These are phyloP conservation scores for Anabas testudineus DNA, from an alignment of 2,797 vertebrate species.

Conservation along the genomic window DNA sequence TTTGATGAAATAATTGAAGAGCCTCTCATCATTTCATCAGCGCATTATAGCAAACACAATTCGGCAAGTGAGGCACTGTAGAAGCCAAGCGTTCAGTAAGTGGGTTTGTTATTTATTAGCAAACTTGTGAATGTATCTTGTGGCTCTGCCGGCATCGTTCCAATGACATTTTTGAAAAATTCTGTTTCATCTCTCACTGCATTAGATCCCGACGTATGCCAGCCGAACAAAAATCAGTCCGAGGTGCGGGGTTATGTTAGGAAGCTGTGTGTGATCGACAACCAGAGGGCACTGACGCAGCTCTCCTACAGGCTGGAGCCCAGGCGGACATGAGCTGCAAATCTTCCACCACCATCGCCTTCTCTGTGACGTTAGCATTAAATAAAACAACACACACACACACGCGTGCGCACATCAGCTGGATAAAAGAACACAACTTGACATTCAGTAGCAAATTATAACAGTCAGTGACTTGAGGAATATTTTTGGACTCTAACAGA, in stretches of 20 bases:
- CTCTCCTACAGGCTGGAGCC: slow-evolving; percentile 97
- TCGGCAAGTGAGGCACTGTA: slow-evolving; percentile 94
- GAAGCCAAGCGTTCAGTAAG: slow-evolving; percentile 97
- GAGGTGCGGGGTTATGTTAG: slow-evolving; percentile 95
- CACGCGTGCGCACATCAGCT: slow-evolving; percentile 26
- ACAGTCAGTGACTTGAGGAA: slow-evolving; percentile 46
- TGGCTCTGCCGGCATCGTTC: not conserved
- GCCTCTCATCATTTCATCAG: slow-evolving; percentile 73
- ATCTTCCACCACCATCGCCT: slow-evolving; percentile 64
- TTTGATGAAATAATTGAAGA: slow-evolving; percentile 5
- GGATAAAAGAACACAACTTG: slow-evolving; percentile 41
- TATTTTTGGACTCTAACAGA: slow-evolving; percentile 43
- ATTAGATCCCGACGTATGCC: slow-evolving; percentile 92
- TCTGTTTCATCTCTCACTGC: slow-evolving; percentile 29
- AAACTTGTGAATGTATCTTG: not conserved
- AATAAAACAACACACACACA: slow-evolving; percentile 10
- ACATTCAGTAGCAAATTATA: slow-evolving; percentile 70
- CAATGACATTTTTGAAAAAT: not conserved
- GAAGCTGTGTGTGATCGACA: slow-evolving; percentile 98
- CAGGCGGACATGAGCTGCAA: slow-evolving; percentile 87
- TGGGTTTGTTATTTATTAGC: slow-evolving; percentile 36
- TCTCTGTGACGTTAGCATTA: slow-evolving; percentile 61
- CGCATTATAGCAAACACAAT: slow-evolving; percentile 97
- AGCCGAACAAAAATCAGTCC: slow-evolving; percentile 96
- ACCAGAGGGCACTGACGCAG: slow-evolving; percentile 98